Percentiles rank a stretch among this genome's conserved stretches.
These are phyloP conservation scores for Cryptocheilus praepositus DNA, from an alignment of 2,888 invertebrate genomes.

Conservation along the genomic window DNA sequence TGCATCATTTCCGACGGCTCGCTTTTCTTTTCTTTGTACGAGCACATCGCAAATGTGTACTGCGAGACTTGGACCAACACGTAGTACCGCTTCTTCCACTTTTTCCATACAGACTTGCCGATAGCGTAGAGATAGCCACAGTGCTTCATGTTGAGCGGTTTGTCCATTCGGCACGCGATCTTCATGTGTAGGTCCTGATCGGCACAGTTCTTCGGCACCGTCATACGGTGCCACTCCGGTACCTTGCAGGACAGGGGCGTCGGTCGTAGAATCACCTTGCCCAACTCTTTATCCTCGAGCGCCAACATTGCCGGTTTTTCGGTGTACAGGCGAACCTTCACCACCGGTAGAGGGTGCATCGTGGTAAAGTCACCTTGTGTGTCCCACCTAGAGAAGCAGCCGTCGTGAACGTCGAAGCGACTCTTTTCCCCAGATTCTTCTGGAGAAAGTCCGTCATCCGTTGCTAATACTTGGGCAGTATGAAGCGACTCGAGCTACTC, in stretches of 20 bases:
- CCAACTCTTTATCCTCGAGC: slow-evolving; percentile 98
- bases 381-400: slow-evolving; percentile 87
- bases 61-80: slow-evolving; percentile 99
- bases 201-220: slow-evolving; percentile 93
- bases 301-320: slow-evolving; percentile 98
- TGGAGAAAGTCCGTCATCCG: not conserved
- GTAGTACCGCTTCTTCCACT: slow-evolving; percentile 99
- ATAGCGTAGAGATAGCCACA: slow-evolving; percentile 96
- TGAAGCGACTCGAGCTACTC: slow-evolving; percentile 68
- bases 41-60: slow-evolving; percentile 99
- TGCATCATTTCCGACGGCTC: slow-evolving; percentile 99
- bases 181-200: slow-evolving; percentile 98
- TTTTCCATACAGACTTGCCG: slow-evolving; percentile 98
- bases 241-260: slow-evolving; percentile 92
- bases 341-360: slow-evolving; percentile 96
- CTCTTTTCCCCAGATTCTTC: not conserved
- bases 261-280: slow-evolving; percentile 92
- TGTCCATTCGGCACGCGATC: slow-evolving; percentile 98
- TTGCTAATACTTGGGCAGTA: not conserved
- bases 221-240: slow-evolving; percentile 99
- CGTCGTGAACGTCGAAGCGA: not conserved
- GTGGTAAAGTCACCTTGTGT: slow-evolving; percentile 99
- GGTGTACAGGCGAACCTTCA: slow-evolving; percentile 98
- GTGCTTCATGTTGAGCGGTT: slow-evolving; percentile 99
- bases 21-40: slow-evolving; percentile 98